Evolutionary conservation across 2,888 invertebrate species (phyloP), one percentile per base, ranked within the genome.

Genomic region (Ennomos erosarius): DNA sequence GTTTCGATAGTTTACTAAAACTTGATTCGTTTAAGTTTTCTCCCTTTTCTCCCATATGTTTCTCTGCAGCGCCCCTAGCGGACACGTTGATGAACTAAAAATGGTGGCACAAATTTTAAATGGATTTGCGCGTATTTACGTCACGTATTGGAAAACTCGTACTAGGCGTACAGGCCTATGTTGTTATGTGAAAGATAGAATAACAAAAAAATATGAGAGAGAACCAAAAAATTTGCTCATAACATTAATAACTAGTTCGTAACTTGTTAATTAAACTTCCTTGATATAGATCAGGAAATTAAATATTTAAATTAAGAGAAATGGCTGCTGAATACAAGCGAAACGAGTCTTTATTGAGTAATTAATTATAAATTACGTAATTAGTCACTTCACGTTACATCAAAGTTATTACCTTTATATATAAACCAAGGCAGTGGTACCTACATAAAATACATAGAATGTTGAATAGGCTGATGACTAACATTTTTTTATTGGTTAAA

Each of bases 181-280:
- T n/a, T n/a, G n/a, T 1, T 26, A 26, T 6, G 26, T 6, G 26
- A 6, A n/a, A 1, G 26, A 26, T 26, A 35, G 45, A 11, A 42
- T 38, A 37, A 12, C 39, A 38, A 33, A 45, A 50, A 46, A 57
- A 39, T 50, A 59, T 57, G 59, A 55, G 67, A 61, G 64, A 65
- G 67, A 64, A 64, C 62, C 64, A 63, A 67, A 62, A 55, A 58
- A 55, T 52, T 67, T 63, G 66, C 64, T 69, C 66, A 65, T 62
- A n/a, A n/a, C n/a, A 55, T 57, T 51, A 43, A 58, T 40, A 9
- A 10, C 9, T 48, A 46, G 5, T 26, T 26, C 26, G 6, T 26
- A 26, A n/a, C n/a, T n/a, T n/a, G 6, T 13, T 42, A 43, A 39
- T 37, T 42, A 50, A 59, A 38, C 55, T 55, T 51, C 42, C 42